Evolutionary conservation across 2,797 vertebrate species (phyloP).

Genomic region (Oophaga sylvatica): DNA sequence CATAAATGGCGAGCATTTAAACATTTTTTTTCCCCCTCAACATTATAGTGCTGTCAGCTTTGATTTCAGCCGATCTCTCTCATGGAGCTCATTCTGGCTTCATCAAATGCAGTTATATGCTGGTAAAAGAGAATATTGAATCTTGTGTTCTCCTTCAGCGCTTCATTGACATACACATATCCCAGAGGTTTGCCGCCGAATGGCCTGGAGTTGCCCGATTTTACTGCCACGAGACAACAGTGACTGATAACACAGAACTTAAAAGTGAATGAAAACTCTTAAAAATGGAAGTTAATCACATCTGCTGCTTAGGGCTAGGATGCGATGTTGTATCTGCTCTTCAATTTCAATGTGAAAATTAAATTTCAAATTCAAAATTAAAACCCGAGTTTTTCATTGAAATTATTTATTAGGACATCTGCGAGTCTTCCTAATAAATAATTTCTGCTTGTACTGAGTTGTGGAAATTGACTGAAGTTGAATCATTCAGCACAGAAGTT

Average conservation of each 20-base stretch:
- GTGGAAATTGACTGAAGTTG: neutral
- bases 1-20: conserved; percentile 11
- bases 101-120: neutral
- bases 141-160: neutral
- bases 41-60: conserved; percentile 9
- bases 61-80: neutral
- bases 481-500: neutral
- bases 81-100: neutral
- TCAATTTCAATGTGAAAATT: neutral
- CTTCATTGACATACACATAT: neutral
- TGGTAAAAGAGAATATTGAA: neutral
- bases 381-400: neutral
- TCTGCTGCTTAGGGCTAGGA: neutral
- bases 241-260: neutral
- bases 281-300: neutral
- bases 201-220: neutral
- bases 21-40: neutral
- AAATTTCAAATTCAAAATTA: neutral
- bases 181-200: neutral
- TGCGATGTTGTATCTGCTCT: neutral
- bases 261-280: neutral
- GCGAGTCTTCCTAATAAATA: neutral
- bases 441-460: neutral
- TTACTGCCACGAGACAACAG: neutral
- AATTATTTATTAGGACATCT: neutral